Base-by-base conservation (phyloP, 2,888 invertebrate genomes). In the Dolomedes plantarius region DNA sequence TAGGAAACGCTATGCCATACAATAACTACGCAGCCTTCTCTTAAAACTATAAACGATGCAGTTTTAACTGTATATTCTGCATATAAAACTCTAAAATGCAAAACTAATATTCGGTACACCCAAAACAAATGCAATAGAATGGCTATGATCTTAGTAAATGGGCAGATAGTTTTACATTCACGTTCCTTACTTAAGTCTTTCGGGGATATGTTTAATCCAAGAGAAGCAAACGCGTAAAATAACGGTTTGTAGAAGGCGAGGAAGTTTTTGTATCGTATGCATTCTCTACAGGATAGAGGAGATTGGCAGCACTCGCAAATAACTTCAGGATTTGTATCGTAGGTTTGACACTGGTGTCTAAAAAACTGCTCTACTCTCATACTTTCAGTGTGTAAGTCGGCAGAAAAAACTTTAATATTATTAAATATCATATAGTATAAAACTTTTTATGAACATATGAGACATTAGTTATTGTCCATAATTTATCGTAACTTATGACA, bases 111-210 rank as follows among this genome's bases (percentile, higher is more conserved):
- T 6, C 73, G 65, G 39, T 73, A 80, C 13, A 73, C 27, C 13
- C 65, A 31, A 32, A 73, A 80, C 19, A 68, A 16, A 28, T 73
- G 73, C 67, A 80, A 73, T 7, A 73, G 6, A 32, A 80, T 28
- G 19, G 50, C 31, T 1, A 79, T 41, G 5, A 46, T 46, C 16
- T 5, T 46, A 46, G 46, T 16, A 2, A 16, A 2, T 2, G 16
- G 5, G 16, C 16, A 13, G 2, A 13, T 16, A 16, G 16, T 2
- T 16, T 16, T 46, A 2, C 2, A 7, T 46, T 46, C 46, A 46
- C 46, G 46, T 11, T 16, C 16, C 7, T 16, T 46, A 16, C 2
- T 16, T 46, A 16, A 13, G 16, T 16, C 16, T 46, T 6, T 16
- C 2, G 46, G 16, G 9, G 46, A 6, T 2, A 46, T 46, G 16